Percentiles rank a stretch among this genome's conserved stretches.
Evolutionary conservation across 2,888 invertebrate genomes (phyloP).

Genomic region (Sepiola atlantica): DNA sequence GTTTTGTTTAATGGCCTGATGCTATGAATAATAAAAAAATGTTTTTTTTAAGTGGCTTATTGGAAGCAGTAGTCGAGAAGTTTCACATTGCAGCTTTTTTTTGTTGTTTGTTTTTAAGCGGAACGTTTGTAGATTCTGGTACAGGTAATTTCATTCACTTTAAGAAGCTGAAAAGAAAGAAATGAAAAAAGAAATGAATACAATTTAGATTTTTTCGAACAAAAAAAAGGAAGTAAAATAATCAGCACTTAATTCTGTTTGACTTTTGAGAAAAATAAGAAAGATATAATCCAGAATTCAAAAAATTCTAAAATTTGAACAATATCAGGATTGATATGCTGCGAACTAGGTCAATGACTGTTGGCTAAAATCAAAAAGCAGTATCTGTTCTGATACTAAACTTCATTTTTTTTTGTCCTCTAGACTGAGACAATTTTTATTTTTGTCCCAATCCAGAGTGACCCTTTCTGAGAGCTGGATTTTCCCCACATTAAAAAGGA

Average conservation of each 20-base stretch:
- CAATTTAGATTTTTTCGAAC: neutral
- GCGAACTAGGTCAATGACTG: no score
- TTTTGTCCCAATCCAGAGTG: no score
- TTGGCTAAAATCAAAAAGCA: no score
- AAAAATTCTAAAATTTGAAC: no score
- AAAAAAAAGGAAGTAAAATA: neutral
- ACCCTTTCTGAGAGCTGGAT: no score
- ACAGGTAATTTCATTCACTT: neutral
- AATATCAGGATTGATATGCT: no score
- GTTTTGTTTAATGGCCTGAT: neutral
- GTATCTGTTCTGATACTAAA: no score
- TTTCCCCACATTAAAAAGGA: no score
- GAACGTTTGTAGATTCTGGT: slow-evolving; percentile 17
- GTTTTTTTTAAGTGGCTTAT: neutral
- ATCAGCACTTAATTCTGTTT: neutral
- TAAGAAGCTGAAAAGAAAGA: slow-evolving; percentile 32
- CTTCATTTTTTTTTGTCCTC: no score
- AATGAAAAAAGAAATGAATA: neutral
- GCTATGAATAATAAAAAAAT: slow-evolving; percentile 14
- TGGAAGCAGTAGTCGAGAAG: neutral
- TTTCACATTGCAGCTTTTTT: neutral
- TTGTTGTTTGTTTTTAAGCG: neutral
- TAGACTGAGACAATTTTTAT: no score
- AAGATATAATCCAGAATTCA: no score
- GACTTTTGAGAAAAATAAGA: neutral